Conservation (phyloP, 2,113 vertebrate genomes). For the Falco punctatus region DNA sequence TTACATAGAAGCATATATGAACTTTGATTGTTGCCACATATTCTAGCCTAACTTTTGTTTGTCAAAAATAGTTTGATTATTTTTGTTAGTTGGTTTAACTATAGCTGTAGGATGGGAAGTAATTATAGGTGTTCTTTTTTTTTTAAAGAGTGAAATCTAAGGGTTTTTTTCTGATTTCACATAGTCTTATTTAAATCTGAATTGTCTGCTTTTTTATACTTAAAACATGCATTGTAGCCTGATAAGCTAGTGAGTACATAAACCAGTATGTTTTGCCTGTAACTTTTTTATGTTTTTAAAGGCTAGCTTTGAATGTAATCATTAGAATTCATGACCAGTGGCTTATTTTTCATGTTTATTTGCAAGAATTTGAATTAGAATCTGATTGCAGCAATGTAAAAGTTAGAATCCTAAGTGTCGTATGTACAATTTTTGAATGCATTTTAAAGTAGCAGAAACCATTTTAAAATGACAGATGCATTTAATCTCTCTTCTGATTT, state of each 20-base stretch:
- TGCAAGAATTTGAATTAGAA: conserved; percentile 49
- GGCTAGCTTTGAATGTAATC: conserved; percentile 77
- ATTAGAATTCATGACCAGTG: conserved; percentile 70
- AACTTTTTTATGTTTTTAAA: conserved; percentile 67
- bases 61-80: conserved; percentile 67
- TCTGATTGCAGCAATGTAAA: not conserved
- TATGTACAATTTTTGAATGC: not conserved
- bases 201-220: conserved; percentile 77
- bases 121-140: conserved; percentile 65
- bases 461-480: not conserved
- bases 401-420: not conserved
- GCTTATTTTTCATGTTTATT: conserved; percentile 70
- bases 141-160: conserved; percentile 68
- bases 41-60: conserved; percentile 79
- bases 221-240: conserved; percentile 72
- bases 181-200: conserved; percentile 88
- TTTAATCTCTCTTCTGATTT: conserved; percentile 39
- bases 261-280: conserved; percentile 69
- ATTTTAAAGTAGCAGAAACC: conserved; percentile 55
- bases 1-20: conserved; percentile 74
- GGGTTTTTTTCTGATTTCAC: conserved; percentile 71
- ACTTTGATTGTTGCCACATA: conserved; percentile 79
- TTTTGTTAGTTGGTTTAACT: conserved; percentile 67
- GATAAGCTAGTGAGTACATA: conserved; percentile 75
- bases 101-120: conserved; percentile 70